These are phyloP conservation scores for Myopa testacea DNA, from an alignment of 2,888 invertebrate species.

Conservation along the genomic window DNA sequence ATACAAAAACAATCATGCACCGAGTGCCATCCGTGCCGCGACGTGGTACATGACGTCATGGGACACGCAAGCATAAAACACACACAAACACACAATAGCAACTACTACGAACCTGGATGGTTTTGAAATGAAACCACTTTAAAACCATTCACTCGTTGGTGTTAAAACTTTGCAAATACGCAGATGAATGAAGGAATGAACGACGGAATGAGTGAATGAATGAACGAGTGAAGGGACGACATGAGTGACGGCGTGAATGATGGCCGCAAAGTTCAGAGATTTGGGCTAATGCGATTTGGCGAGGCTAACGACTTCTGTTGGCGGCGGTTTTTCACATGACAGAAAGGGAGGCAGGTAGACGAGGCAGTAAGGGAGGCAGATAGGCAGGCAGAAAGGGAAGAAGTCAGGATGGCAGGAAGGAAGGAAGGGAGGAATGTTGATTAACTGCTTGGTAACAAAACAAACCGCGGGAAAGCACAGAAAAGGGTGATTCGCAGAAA, in stretches of 20 bases:
- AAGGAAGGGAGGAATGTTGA: background rate
- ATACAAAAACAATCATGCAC: no score
- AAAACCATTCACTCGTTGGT: conserved; percentile 20
- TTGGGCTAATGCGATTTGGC: conserved; percentile 58
- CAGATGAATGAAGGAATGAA: background rate
- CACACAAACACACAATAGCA: no score
- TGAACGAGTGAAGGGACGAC: background rate
- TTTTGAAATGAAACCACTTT: conserved; percentile 1
- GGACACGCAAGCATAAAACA: conserved; percentile 20
- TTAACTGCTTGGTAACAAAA: background rate
- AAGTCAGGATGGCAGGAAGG: background rate
- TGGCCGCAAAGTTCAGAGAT: conserved; percentile 46
- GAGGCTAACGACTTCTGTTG: conserved; percentile 58
- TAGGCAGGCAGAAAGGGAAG: background rate
- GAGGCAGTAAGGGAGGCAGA: background rate
- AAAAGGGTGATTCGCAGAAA: background rate
- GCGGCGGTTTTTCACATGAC: background rate
- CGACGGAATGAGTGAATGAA: background rate
- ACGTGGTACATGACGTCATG: conserved; percentile 21
- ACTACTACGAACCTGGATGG: conserved; percentile 25
- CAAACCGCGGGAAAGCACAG: background rate
- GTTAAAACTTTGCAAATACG: conserved; percentile 7
- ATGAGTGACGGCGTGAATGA: conserved; percentile 19
- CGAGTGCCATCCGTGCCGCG: no score
- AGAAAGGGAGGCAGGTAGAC: background rate